Evolutionary conservation across 2,888 invertebrate genomes (phyloP).

Genomic region (Parnassius glacialis): DNA sequence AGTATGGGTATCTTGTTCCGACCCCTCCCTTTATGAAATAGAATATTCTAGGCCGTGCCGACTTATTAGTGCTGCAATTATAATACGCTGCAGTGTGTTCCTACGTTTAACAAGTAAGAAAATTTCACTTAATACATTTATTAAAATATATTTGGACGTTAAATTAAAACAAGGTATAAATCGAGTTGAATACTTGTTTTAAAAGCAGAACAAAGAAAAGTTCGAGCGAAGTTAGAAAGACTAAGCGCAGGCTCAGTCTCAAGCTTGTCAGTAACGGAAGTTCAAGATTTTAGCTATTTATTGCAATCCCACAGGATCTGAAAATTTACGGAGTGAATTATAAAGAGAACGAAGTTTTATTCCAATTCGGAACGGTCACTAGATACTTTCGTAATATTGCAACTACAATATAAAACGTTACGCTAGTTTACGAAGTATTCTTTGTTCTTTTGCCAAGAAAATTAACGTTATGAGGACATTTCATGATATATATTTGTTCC

Average conservation of each 20-base stretch:
- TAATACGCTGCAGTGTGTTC: too few species aligned
- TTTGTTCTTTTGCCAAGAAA: neutral
- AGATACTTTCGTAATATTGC: neutral
- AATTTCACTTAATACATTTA: too few species aligned
- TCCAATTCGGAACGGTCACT: neutral
- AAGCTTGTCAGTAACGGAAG: conserved; percentile 64
- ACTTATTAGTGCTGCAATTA: too few species aligned
- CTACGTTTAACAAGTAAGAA: too few species aligned
- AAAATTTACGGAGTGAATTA: conserved; percentile 69
- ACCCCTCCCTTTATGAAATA: too few species aligned
- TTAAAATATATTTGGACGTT: too few species aligned
- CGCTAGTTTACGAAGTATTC: neutral
- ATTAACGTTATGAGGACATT: too few species aligned
- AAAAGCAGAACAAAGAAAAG: conserved; percentile 32
- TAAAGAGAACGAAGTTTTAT: conserved; percentile 51
- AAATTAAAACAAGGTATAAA: conserved; percentile 9
- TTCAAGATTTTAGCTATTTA: conserved; percentile 77
- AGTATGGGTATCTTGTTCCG: too few species aligned
- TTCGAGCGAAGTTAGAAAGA: conserved; percentile 35
- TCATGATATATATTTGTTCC: too few species aligned
- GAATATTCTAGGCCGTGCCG: too few species aligned
- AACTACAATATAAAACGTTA: neutral
- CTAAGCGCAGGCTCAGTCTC: conserved; percentile 54
- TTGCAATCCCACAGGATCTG: conserved; percentile 69
- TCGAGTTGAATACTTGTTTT: conserved; percentile 21